phyloP scores from a whole-genome alignment of 2,888 invertebrate species.

The Noctua janthe region DNA sequence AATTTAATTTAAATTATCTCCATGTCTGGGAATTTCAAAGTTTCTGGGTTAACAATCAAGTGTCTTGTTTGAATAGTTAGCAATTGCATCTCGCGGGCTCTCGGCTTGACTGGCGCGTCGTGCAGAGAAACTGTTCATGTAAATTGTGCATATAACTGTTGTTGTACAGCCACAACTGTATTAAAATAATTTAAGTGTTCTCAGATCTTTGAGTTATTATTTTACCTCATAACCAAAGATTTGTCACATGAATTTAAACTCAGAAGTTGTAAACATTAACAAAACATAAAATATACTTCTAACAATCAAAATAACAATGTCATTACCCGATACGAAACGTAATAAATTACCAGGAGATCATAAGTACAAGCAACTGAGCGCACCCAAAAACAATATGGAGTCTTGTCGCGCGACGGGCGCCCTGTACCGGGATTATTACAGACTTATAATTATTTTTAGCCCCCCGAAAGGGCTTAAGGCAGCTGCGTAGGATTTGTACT shows the following conservation, averaged over 20 bases:
- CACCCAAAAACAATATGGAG: conserved; percentile 75
- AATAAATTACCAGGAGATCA: conserved; percentile 70
- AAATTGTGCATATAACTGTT: conserved; percentile 56
- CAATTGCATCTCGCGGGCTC: conserved; percentile 56
- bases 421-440: conserved; percentile 74
- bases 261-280: conserved; percentile 43
- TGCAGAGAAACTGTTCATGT: conserved; percentile 60
- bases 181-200: conserved; percentile 43
- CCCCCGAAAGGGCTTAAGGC: conserved; percentile 86
- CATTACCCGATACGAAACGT: conserved; percentile 60
- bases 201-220: conserved; percentile 14
- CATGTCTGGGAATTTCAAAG: conserved; percentile 54
- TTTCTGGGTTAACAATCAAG: conserved; percentile 63
- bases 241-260: conserved; percentile 7
- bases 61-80: conserved; percentile 61
- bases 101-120: conserved; percentile 47
- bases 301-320: conserved; percentile 66
- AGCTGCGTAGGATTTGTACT: conserved; percentile 86
- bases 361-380: conserved; percentile 69
- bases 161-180: conserved; percentile 23
- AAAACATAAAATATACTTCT: conserved; percentile 47
- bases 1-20: conserved; percentile 62
- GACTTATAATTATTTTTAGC: conserved; percentile 81
- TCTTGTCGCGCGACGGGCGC: conserved; percentile 72
- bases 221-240: not conserved